A percentile compares a stretch with the other conserved stretches of the same genome.
Evolutionary conservation across 2,113 vertebrate genomes (phyloP).

Genomic region (Hemibates koningsi): DNA sequence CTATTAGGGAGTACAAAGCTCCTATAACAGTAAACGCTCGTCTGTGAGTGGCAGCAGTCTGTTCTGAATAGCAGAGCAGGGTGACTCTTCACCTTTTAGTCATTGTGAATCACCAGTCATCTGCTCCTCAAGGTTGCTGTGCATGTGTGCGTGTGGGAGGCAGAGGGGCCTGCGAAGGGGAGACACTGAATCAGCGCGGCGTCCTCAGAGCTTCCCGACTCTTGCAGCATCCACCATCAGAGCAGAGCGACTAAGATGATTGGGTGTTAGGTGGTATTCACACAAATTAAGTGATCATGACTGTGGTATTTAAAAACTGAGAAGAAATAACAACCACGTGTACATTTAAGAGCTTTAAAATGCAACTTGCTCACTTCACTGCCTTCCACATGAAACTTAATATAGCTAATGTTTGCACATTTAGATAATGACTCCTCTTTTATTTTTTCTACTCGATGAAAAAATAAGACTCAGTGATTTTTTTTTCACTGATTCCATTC

Average conservation of each 20-base stretch:
- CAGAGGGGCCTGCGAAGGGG: neutral
- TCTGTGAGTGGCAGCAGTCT: neutral
- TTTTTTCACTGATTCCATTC: neutral
- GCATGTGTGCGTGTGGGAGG: neutral
- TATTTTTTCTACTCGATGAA: neutral
- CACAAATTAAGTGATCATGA: neutral
- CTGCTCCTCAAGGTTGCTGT: neutral
- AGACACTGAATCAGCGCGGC: neutral
- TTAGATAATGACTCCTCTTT: neutral
- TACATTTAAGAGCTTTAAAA: neutral
- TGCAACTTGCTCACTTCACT: neutral
- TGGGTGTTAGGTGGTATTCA: neutral
- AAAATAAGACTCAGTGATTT: neutral
- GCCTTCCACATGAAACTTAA: neutral
- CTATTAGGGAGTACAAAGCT: neutral
- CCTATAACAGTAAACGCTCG: neutral
- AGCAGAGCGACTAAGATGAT: neutral
- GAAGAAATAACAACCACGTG: neutral
- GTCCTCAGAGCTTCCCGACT: neutral
- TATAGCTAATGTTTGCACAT: neutral
- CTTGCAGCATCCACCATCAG: neutral
- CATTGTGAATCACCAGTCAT: constrained; percentile 26
- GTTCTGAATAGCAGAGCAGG: neutral
- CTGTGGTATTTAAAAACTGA: neutral
- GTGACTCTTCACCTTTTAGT: neutral